These are phyloP conservation scores for Opisthograptis luteolata DNA, from an alignment of 2,888 invertebrate species.

Conservation along the genomic window DNA sequence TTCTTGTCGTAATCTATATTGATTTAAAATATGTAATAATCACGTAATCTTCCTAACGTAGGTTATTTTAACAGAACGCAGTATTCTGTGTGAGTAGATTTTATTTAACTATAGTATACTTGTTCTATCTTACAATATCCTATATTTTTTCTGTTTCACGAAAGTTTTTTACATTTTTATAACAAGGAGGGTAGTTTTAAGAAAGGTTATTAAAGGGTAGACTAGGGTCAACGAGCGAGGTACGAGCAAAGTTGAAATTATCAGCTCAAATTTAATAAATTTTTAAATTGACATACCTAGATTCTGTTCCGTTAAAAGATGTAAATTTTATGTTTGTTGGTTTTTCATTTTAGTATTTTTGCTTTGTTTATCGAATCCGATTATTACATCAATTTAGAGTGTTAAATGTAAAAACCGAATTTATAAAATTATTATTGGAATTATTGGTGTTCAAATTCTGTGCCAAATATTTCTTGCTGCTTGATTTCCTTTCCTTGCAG, in stretches of 20 bases:
- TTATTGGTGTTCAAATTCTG: slow-evolving; percentile 45
- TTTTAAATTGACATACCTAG: background rate
- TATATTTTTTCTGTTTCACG: background rate
- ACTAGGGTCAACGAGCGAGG: background rate
- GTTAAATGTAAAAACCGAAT: slow-evolving; percentile 39
- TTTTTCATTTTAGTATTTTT: background rate
- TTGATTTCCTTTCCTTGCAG: slow-evolving; percentile 26
- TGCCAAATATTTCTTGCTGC: slow-evolving; percentile 53
- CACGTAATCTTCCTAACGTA: slow-evolving; percentile 1
- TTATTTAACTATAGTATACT: slow-evolving; percentile 18
- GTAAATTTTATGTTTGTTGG: slow-evolving; percentile 47
- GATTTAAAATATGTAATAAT: background rate
- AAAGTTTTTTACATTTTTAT: slow-evolving; percentile 34
- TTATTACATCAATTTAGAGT: background rate
- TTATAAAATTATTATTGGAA: slow-evolving; percentile 30
- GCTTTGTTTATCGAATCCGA: background rate
- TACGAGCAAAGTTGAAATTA: slow-evolving; percentile 12
- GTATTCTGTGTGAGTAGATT: slow-evolving; percentile 27
- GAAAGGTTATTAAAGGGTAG: slow-evolving; percentile 17
- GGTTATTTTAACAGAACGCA: slow-evolving; percentile 16
- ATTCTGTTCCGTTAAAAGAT: slow-evolving; percentile 23
- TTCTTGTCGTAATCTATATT: background rate
- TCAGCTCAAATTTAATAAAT: slow-evolving; percentile 10
- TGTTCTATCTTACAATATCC: background rate
- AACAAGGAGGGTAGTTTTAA: slow-evolving; percentile 20